These are phyloP conservation scores for Hydrozoanthus gracilis DNA, from an alignment of 92 coral and sea anemone genomes.

Conservation along the genomic window DNA sequence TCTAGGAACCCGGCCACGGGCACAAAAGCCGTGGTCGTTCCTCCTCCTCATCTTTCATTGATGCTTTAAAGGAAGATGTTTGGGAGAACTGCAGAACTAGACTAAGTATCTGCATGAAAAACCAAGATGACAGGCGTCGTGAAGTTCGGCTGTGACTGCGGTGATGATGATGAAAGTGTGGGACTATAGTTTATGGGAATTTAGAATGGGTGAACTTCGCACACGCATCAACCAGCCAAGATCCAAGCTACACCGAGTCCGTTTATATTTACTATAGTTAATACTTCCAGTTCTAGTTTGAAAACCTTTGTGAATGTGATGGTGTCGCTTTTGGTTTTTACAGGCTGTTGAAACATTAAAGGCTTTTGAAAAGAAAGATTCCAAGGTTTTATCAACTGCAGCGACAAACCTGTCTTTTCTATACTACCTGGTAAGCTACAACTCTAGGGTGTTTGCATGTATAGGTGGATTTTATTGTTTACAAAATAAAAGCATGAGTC, in stretches of 20 bases:
- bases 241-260: no score
- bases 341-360: conserved; percentile 96
- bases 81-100: neutral
- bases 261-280: no score
- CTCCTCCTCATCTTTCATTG: neutral
- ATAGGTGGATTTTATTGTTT: no score
- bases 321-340: neutral
- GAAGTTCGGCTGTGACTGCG: neutral
- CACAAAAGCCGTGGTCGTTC: neutral
- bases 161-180: no score
- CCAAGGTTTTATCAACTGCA: conserved; percentile 96
- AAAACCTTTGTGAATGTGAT: neutral
- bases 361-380: conserved; percentile 98
- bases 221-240: no score
- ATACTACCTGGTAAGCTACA: conserved; percentile 84
- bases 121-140: neutral
- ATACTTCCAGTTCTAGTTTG: no score
- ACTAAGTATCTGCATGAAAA: neutral
- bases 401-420: conserved; percentile 96
- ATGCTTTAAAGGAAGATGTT: neutral
- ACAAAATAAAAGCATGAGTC: no score
- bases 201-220: no score
- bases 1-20: neutral
- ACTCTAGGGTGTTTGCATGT: neutral
- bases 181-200: no score